Percentiles rank a stretch among this genome's conserved stretches.
These are phyloP conservation scores for Tapirus terrestris DNA, from an alignment of 2,113 vertebrate genomes.

Conservation along the genomic window DNA sequence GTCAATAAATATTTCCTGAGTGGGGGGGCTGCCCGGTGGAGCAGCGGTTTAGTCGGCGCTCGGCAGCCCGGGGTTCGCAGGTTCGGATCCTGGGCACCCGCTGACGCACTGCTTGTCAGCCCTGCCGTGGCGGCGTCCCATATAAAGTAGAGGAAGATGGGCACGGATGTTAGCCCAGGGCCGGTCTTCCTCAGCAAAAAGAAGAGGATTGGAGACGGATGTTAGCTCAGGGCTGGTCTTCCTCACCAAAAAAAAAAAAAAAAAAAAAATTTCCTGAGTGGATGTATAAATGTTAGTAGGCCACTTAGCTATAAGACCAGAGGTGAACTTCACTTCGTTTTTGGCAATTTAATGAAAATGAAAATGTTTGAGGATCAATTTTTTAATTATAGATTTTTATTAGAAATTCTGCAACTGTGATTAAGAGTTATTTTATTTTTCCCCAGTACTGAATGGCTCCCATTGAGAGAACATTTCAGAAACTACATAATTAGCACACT, in stretches of 20 bases:
- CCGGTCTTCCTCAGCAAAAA: no score
- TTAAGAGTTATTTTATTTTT: conserved; percentile 40
- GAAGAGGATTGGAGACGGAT: no score
- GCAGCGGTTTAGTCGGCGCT: no score
- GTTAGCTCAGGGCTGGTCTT: no score
- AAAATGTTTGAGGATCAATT: neutral
- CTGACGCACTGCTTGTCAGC: no score
- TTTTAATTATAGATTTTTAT: conserved; percentile 39
- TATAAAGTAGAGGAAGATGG: no score
- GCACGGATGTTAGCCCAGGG: no score
- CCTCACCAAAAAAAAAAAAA: no score
- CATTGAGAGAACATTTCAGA: conserved; percentile 49
- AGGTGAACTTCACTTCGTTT: neutral
- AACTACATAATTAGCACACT: neutral
- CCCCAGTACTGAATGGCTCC: neutral
- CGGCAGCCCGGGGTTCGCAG: no score
- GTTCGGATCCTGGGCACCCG: no score
- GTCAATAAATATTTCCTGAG: conserved; percentile 1
- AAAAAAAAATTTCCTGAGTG: conserved; percentile 7
- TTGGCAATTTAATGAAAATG: conserved; percentile 14
- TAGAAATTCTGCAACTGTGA: conserved; percentile 19
- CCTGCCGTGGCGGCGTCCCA: no score
- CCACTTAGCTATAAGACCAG: neutral
- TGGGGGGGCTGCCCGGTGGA: no score
- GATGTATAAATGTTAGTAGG: neutral